Conservation (phyloP, 2,888 invertebrate species). For the Mythimna ferrago region DNA sequence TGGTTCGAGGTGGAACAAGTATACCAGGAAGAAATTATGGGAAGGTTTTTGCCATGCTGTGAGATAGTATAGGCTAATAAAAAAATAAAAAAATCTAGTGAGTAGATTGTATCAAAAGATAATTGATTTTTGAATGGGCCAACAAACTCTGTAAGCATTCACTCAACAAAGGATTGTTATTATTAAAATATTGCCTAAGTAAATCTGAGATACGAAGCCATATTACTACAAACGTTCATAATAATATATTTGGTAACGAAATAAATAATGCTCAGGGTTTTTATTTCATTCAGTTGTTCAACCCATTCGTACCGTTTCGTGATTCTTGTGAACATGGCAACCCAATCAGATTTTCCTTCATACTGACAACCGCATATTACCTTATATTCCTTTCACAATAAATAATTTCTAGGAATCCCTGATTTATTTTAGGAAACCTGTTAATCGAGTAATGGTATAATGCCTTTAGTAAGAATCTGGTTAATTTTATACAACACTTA, state of each 20-base stretch:
- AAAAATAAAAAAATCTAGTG: too few species aligned
- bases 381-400: conserved; percentile 59
- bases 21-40: too few species aligned
- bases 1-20: too few species aligned
- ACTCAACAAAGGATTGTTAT: not conserved
- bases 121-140: too few species aligned
- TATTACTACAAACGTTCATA: conserved; percentile 1
- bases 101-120: too few species aligned
- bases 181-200: not conserved
- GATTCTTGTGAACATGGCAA: conserved; percentile 60
- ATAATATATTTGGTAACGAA: conserved; percentile 19
- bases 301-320: conserved; percentile 56
- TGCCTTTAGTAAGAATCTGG: not conserved
- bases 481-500: not conserved
- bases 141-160: too few species aligned
- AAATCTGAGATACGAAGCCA: not conserved
- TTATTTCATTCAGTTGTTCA: conserved; percentile 37
- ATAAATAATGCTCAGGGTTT: conserved; percentile 19
- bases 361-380: conserved; percentile 72
- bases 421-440: conserved; percentile 18
- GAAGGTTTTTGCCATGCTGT: too few species aligned
- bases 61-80: too few species aligned
- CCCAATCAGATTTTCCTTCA: conserved; percentile 70
- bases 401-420: conserved; percentile 26
- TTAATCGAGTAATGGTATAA: conserved; percentile 15